Percentiles rank a stretch among this genome's conserved stretches.
Evolutionary conservation across 2,888 invertebrate species (phyloP).

Genomic region (Drosophila putrida): DNA sequence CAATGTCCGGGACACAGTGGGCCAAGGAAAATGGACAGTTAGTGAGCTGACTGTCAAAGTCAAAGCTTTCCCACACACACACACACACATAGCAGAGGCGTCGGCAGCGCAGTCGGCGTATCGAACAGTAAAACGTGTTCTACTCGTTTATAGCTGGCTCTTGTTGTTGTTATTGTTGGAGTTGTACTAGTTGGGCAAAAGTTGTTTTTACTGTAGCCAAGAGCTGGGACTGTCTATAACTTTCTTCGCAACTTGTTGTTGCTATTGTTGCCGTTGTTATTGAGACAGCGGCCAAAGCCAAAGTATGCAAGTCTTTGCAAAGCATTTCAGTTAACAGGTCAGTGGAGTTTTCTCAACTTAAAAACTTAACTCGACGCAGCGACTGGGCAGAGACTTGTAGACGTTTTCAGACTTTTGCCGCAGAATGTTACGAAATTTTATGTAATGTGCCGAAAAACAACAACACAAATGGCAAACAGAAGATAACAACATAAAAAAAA

Average conservation of each 20-base stretch:
- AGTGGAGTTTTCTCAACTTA: slow-evolving; percentile 80
- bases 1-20: slow-evolving; percentile 73
- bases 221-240: slow-evolving; percentile 70
- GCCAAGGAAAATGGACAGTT: slow-evolving; percentile 66
- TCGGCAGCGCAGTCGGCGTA: slow-evolving; percentile 47
- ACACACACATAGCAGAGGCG: slow-evolving; percentile 24
- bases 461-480: slow-evolving; percentile 20
- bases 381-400: slow-evolving; percentile 43
- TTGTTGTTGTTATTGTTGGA: slow-evolving; percentile 37
- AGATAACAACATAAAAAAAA: slow-evolving; percentile 12
- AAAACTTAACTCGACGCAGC: slow-evolving; percentile 63
- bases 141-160: slow-evolving; percentile 63
- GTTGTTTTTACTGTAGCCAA: slow-evolving; percentile 79
- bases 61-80: slow-evolving; percentile 72
- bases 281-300: slow-evolving; percentile 64
- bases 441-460: slow-evolving; percentile 76
- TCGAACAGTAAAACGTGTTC: slow-evolving; percentile 79
- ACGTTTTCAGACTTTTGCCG: slow-evolving; percentile 68
- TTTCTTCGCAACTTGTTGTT: slow-evolving; percentile 71
- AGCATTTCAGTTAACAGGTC: slow-evolving; percentile 80
- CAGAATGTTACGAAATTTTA: slow-evolving; percentile 80
- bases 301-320: slow-evolving; percentile 68
- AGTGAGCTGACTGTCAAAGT: slow-evolving; percentile 43
- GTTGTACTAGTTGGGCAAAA: slow-evolving; percentile 75
- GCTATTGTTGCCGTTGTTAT: slow-evolving; percentile 46